A percentile compares a stretch with the other conserved stretches of the same genome.
phyloP scores from a whole-genome alignment of 2,797 vertebrate species.

The Euphonia xanthogaster region DNA sequence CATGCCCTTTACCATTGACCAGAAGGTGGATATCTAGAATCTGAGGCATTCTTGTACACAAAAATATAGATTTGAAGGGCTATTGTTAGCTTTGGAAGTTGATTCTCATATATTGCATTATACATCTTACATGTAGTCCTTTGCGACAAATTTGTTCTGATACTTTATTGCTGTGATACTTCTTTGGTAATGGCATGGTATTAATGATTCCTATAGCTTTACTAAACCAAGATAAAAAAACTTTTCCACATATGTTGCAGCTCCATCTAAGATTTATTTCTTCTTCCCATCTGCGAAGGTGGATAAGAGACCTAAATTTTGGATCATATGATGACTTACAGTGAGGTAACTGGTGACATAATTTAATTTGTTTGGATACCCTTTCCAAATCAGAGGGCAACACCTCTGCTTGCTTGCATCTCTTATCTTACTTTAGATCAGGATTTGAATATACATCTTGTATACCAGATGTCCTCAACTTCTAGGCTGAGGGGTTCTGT shows the following conservation, averaged over 20 bases:
- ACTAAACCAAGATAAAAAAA: constrained; percentile 52
- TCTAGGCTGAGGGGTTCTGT: neutral
- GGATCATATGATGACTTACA: neutral
- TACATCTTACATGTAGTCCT: neutral
- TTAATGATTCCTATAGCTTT: constrained; percentile 38
- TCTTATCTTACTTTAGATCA: neutral
- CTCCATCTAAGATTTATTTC: constrained; percentile 31
- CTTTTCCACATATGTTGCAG: constrained; percentile 23
- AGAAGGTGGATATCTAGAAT: neutral
- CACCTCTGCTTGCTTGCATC: neutral
- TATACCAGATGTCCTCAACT: neutral
- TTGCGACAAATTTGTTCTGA: neutral
- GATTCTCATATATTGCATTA: constrained; percentile 19
- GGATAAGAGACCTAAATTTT: neutral
- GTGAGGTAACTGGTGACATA: neutral
- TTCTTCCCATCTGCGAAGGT: constrained; percentile 26
- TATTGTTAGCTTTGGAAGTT: constrained; percentile 9
- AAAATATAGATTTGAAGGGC: constrained; percentile 15
- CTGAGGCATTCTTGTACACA: neutral
- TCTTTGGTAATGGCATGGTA: constrained; percentile 2
- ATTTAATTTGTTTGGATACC: neutral
- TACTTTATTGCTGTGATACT: neutral
- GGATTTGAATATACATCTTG: neutral
- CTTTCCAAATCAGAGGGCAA: constrained; percentile 15
- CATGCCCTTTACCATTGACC: neutral